Base-by-base conservation (phyloP, 1,140 invertebrate species). In the Neoseiulus cucumeris region DNA sequence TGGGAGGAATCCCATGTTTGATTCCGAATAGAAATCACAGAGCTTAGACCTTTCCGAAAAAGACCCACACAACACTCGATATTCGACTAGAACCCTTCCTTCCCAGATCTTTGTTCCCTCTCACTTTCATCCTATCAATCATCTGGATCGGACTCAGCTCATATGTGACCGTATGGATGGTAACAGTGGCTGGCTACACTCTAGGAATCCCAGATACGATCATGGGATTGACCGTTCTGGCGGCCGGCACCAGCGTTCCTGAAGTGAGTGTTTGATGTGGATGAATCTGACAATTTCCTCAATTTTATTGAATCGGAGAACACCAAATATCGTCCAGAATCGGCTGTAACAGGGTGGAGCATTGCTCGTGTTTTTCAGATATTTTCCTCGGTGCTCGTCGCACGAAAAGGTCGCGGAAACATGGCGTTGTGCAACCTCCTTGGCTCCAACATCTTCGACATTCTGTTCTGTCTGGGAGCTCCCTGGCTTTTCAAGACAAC, bases 131-230 rank as follows among this genome's bases (percentile, higher is more conserved):
- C 9, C 86, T 91, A 84, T 90, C 88, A 71, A 84, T 93, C 66
- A 76, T 87, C 20, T 93, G 89, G 89, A 90, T 94, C 65, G 88
- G 86, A 12, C 79, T 81, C 0, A 80, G 89, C 0, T 90, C 89
- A 1, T 94, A 93, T 73, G 72, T 92, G 0, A 85, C 89, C 42
- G 87, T 90, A 7, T 94, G 89, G 89, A 85, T 90, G 79, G 92
- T 94, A 59, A 93, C 90, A 29, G 83, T 90, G 68, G 51, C 14
- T 17, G 71, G 71, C 55, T 67, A 71, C 22, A 72, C 71, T 7
- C 66, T 72, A 20, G 68, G 67, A 18, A 25, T 72, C 14, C 71
- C 71, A 0, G 69, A 72, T 44, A 67, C 71, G 17, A 69, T 72
- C 9, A 44, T 68, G 18, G 71, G 71, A 4, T 64, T 72, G 20